Conservation (phyloP, 2,797 vertebrate genomes). For the Benthosema pterotum region DNA sequence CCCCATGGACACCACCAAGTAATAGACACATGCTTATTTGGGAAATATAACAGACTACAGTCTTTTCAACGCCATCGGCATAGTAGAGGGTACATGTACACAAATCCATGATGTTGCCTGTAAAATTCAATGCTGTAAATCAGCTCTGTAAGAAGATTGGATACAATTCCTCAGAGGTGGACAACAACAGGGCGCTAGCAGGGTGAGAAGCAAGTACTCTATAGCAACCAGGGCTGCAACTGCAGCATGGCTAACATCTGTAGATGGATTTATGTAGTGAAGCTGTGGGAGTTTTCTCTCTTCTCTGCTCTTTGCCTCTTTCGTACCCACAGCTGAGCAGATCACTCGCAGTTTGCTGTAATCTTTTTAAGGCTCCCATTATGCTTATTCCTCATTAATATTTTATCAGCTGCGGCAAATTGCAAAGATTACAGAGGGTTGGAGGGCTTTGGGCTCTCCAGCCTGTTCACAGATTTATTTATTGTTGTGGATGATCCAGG, state of each 20-base stretch:
- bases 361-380: constrained; percentile 73
- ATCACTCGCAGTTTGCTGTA: constrained; percentile 62
- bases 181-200: too few species aligned
- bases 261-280: background rate
- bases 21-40: too few species aligned
- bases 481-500: constrained; percentile 73
- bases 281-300: background rate
- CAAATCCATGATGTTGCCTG: too few species aligned
- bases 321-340: constrained; percentile 48
- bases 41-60: too few species aligned
- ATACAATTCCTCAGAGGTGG: too few species aligned
- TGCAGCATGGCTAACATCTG: background rate
- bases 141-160: too few species aligned
- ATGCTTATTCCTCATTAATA: constrained; percentile 81
- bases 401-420: constrained; percentile 77
- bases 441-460: constrained; percentile 45
- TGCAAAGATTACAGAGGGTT: constrained; percentile 74
- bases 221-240: too few species aligned
- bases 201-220: too few species aligned
- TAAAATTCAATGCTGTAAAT: too few species aligned
- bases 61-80: too few species aligned
- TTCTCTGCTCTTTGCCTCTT: constrained; percentile 1
- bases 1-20: too few species aligned
- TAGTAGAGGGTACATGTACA: too few species aligned
- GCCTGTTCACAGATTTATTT: constrained; percentile 72